Base-by-base conservation (phyloP, 2,888 invertebrate genomes). In the Ophion slaviceki region DNA sequence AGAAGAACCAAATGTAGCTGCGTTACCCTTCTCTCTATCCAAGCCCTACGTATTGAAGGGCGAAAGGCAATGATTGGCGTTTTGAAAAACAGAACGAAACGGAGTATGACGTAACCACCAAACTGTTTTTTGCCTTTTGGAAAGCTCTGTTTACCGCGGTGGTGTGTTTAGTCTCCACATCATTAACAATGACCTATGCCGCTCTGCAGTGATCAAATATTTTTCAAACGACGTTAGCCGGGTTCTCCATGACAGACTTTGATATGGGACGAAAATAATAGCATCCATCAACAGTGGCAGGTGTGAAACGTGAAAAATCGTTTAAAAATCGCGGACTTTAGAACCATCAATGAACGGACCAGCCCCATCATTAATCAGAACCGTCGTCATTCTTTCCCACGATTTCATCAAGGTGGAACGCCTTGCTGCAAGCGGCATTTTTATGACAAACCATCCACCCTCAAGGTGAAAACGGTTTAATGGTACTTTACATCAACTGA, bases 271-370 rank as follows among this genome's bases (percentile, higher is more conserved):
- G 10, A 47, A 47, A 47, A 47, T 14, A 47, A 47, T 47, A 47
- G 47, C 47, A 36, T 40, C 36, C n/a, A 40, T 66, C 36, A 66
- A 40, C 3, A 66, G 17, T 17, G n/a, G 40, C n/a, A 66, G 66
- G n/a, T 40, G 66, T 36, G n/a, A 66, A 40, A 24, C 66, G 66
- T 40, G 36, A 66, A 66, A 40, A 36, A 66, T 66, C 66, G 40
- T 36, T 66, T 66, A 4, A n/a, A 67, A n/a, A 67, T 40, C 17
- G 20, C 20, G 5, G 24, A 5, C 2, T n/a, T 40, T 67, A 53
- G 53, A 53, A 17, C 4, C 17, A 17, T 53, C 17, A 4, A 5
- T 17, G 53, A 53, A 53, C 11, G 14, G 5, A 53, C 53, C 5
- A 53, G 14, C 17, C 53, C 2, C 47, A 14, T 53, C 14, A 53